Conservation (phyloP, 2,113 vertebrate species). For the Phoenicopterus ruber region DNA sequence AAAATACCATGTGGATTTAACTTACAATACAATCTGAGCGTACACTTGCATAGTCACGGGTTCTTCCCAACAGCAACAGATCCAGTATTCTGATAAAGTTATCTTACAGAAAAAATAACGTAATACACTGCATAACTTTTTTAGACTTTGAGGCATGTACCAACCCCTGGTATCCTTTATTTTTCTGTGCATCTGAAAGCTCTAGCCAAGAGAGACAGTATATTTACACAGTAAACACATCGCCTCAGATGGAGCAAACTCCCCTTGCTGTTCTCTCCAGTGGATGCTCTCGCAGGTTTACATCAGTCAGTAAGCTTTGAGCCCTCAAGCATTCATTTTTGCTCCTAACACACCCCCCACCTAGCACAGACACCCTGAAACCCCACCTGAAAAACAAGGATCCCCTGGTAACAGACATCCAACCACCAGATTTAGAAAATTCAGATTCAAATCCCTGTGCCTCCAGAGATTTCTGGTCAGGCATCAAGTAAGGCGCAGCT, state of each 20-base stretch:
- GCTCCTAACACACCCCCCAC: neutral
- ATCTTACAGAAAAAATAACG: rapidly evolving
- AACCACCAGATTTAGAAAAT: neutral
- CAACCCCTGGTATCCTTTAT: too few relatives aligned
- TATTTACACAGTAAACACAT: neutral
- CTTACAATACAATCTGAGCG: neutral
- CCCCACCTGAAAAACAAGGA: neutral
- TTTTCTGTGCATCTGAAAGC: neutral
- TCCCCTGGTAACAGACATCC: neutral
- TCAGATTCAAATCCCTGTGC: neutral
- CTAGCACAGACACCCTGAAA: neutral
- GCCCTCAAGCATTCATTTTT: rapidly evolving
- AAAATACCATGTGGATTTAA: neutral
- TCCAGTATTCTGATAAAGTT: neutral
- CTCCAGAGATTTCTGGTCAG: neutral
- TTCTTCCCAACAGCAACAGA: neutral
- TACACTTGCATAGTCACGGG: too few relatives aligned
- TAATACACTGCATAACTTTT: neutral
- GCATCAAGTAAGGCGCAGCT: rapidly evolving
- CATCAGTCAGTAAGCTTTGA: neutral
- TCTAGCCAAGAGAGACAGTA: neutral
- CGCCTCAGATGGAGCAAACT: rapidly evolving
- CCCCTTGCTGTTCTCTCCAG: neutral
- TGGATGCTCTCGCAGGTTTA: too few relatives aligned
- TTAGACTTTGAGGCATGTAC: neutral